A percentile compares a stretch with the other conserved stretches of the same genome.
phyloP scores from a whole-genome alignment of 1,140 invertebrate genomes.

The Cyphomyrmex costatus region DNA sequence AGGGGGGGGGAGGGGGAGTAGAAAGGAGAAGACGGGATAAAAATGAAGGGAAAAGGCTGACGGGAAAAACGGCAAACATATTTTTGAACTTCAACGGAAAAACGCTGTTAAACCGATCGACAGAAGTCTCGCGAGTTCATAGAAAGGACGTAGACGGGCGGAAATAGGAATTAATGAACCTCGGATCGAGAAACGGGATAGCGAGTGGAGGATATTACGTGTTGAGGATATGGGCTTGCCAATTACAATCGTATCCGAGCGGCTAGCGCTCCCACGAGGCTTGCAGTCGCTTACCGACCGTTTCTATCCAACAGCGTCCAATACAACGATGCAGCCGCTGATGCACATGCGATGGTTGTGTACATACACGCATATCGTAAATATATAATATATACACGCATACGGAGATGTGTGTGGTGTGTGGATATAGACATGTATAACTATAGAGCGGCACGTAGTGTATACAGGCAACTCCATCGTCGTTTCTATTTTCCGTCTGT shows the following conservation, averaged over 20 bases:
- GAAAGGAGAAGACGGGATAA: constrained; percentile 35
- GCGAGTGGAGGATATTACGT: constrained; percentile 72
- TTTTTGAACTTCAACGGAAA: constrained; percentile 41
- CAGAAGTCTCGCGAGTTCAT: constrained; percentile 41
- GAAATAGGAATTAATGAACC: constrained; percentile 76
- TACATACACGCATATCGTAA: constrained; percentile 23
- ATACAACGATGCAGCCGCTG: neutral
- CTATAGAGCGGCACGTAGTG: neutral
- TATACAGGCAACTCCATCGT: constrained; percentile 58
- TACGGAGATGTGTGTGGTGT: neutral
- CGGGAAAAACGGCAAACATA: constrained; percentile 60
- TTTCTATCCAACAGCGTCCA: constrained; percentile 50
- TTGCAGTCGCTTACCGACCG: constrained; percentile 47
- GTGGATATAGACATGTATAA: constrained; percentile 8
- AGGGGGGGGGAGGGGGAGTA: too few relatives aligned
- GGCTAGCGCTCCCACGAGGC: constrained; percentile 67
- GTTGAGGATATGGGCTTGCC: constrained; percentile 77
- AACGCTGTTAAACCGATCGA: constrained; percentile 67
- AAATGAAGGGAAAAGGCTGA: constrained; percentile 57
- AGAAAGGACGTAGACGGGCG: constrained; percentile 62
- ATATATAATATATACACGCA: constrained; percentile 30
- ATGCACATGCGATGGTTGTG: neutral
- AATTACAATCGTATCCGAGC: constrained; percentile 77
- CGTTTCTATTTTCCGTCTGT: constrained; percentile 77
- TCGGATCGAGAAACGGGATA: constrained; percentile 67